Evolutionary conservation across 2,797 vertebrate genomes (phyloP).

Genomic region (Masticophis lateralis): DNA sequence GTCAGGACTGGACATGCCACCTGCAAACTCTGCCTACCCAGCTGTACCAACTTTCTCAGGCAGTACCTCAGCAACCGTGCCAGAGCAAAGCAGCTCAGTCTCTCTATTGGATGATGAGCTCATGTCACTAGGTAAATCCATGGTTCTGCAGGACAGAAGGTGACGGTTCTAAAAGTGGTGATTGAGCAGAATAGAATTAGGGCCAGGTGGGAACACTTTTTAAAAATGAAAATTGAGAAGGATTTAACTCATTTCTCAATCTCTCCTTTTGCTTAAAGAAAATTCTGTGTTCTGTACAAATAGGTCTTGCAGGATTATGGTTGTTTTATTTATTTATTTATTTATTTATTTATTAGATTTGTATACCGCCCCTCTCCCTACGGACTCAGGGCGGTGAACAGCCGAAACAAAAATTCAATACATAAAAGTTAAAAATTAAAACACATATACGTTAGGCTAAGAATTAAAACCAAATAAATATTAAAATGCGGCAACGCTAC

Average conservation of each 20-base stretch:
- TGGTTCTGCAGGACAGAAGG: background rate
- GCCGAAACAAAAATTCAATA: too few species aligned
- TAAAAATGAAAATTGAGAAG: background rate
- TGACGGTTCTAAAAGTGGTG: background rate
- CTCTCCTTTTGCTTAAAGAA: background rate
- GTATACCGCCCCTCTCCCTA: too few species aligned
- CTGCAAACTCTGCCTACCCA: constrained; percentile 73
- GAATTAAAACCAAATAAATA: too few species aligned
- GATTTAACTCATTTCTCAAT: background rate
- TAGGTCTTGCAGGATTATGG: background rate
- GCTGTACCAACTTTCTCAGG: constrained; percentile 68
- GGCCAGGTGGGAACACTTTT: background rate
- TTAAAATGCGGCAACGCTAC: too few species aligned
- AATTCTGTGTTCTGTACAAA: background rate
- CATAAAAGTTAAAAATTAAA: too few species aligned
- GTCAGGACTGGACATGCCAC: constrained; percentile 82
- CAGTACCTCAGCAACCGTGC: constrained; percentile 63
- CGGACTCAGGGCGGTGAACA: too few species aligned
- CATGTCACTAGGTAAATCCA: constrained; percentile 90
- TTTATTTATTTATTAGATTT: too few species aligned
- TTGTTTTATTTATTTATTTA: too few species aligned
- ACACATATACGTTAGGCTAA: too few species aligned
- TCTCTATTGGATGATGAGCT: constrained; percentile 94
- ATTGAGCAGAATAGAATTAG: background rate
- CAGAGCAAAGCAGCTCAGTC: constrained; percentile 73